phyloP scores from a whole-genome alignment of 1,140 invertebrate genomes.

The Drosophila littoralis region DNA sequence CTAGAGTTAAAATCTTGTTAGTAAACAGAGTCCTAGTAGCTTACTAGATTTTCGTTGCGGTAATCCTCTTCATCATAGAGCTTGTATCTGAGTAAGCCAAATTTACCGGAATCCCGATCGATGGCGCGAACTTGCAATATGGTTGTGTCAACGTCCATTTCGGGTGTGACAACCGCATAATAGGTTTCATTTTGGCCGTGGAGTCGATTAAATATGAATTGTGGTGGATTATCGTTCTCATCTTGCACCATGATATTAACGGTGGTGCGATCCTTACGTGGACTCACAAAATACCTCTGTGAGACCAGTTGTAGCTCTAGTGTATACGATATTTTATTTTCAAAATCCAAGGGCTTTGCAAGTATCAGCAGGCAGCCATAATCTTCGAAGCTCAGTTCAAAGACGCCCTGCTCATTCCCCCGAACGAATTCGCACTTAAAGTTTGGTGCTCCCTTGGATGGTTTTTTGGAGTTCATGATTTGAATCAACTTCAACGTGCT shows the following conservation, averaged over 20 bases:
- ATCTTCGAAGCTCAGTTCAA: conserved; percentile 90
- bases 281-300: conserved; percentile 90
- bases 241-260: conserved; percentile 93
- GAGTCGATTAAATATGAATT: conserved; percentile 89
- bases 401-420: conserved; percentile 90
- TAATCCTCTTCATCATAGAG: conserved; percentile 84
- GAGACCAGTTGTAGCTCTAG: conserved; percentile 91
- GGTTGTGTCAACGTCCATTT: conserved; percentile 89
- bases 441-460: conserved; percentile 48
- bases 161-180: conserved; percentile 89
- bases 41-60: conserved; percentile 85
- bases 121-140: conserved; percentile 91
- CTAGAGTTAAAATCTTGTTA: background rate
- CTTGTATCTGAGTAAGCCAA: conserved; percentile 90
- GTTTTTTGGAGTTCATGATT: conserved; percentile 80
- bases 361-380: conserved; percentile 91
- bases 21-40: background rate
- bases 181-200: conserved; percentile 86
- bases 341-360: conserved; percentile 90
- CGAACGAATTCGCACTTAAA: conserved; percentile 89
- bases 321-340: conserved; percentile 89
- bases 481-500: conserved; percentile 78
- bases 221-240: conserved; percentile 94
- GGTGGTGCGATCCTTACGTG: conserved; percentile 89
- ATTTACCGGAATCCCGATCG: conserved; percentile 92